These are phyloP conservation scores for Calyptommatus sinebrachiatus DNA, from an alignment of 2,113 vertebrate species.

Conservation along the genomic window DNA sequence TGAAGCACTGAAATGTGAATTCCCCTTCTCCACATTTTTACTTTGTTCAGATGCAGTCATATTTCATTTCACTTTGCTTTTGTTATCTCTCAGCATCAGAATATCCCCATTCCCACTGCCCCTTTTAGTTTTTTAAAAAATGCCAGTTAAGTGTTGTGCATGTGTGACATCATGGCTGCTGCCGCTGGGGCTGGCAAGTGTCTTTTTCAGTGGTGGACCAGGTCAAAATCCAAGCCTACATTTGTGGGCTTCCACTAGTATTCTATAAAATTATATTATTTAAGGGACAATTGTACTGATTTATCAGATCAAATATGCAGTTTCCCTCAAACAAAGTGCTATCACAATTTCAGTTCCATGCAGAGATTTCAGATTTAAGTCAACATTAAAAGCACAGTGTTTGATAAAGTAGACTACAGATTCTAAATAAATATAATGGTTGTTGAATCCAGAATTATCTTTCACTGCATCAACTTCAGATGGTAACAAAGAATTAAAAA, in stretches of 20 bases:
- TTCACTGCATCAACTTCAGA: background rate
- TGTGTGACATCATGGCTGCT: too few species aligned
- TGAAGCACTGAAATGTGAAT: too few species aligned
- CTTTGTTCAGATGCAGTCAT: background rate
- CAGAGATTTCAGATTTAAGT: background rate
- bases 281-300: background rate
- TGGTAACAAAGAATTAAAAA: background rate
- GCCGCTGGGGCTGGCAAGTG: too few species aligned
- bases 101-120: background rate
- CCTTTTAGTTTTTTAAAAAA: too few species aligned
- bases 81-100: background rate
- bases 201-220: too few species aligned
- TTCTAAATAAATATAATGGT: background rate
- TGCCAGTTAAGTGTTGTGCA: too few species aligned
- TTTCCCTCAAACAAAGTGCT: background rate
- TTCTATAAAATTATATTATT: too few species aligned
- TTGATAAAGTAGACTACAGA: background rate
- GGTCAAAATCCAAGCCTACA: too few species aligned
- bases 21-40: too few species aligned
- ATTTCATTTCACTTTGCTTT: background rate
- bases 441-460: background rate
- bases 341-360: background rate
- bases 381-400: background rate
- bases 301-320: background rate
- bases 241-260: too few species aligned